Evolutionary conservation across 2,113 vertebrate species (phyloP).

Genomic region (Callaeas wilsoni): DNA sequence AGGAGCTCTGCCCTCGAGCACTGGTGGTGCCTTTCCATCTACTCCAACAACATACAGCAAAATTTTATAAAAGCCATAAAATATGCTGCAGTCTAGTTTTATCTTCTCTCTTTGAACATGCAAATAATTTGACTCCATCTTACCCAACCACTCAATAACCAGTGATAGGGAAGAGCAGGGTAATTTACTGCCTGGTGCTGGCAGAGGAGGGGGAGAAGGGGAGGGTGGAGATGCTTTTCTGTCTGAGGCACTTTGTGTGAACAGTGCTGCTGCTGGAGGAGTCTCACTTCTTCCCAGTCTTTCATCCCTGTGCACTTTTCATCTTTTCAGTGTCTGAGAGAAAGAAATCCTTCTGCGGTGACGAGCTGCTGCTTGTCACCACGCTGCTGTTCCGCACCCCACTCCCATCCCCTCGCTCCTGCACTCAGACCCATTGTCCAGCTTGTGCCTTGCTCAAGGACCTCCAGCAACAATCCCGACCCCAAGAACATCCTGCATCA

Average conservation of each 20-base stretch:
- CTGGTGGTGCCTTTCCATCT: neutral
- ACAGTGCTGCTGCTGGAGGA: neutral
- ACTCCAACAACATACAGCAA: neutral
- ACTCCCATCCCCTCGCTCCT: fast-evolving
- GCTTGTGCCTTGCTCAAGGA: neutral
- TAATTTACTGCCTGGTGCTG: neutral
- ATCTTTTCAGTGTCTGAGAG: neutral
- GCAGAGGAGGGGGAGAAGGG: neutral
- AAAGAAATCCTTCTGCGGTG: neutral
- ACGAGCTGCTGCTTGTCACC: neutral
- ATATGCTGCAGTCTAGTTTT: neutral
- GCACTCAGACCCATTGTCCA: fast-evolving
- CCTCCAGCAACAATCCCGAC: no score
- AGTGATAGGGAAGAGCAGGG: neutral
- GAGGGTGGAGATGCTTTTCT: neutral
- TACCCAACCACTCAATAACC: neutral
- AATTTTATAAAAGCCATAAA: neutral
- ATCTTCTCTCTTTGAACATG: conserved; percentile 1
- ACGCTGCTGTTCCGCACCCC: fast-evolving
- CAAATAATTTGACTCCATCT: conserved; percentile 9
- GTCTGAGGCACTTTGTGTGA: neutral
- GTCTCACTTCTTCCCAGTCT: neutral
- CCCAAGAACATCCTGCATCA: fast-evolving
- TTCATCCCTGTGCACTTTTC: neutral
- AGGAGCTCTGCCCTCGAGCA: neutral